Evolutionary conservation across 2,113 vertebrate species (phyloP).

Genomic region (Periophthalmodon schlosseri): DNA sequence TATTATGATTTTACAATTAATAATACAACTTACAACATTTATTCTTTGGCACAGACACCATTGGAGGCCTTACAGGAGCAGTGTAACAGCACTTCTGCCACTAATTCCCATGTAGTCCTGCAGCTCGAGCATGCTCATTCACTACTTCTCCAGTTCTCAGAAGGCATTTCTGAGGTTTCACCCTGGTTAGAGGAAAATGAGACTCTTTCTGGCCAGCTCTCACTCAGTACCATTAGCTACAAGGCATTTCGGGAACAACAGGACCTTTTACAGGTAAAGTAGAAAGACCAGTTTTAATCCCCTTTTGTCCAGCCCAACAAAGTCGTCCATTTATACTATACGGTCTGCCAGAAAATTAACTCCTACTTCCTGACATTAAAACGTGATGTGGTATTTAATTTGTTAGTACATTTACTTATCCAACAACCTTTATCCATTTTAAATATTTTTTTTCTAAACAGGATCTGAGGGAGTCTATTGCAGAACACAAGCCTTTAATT

Average conservation of each 20-base stretch:
- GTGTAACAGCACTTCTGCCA: slow-evolving; percentile 73
- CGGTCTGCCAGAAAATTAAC: slow-evolving; percentile 27
- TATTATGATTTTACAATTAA: not conserved
- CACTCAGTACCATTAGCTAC: slow-evolving; percentile 72
- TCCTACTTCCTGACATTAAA: slow-evolving; percentile 23
- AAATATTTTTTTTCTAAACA: slow-evolving; percentile 35
- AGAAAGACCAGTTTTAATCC: slow-evolving; percentile 29
- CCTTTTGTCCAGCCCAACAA: slow-evolving; percentile 46
- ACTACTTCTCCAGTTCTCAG: slow-evolving; percentile 81
- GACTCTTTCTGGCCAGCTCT: slow-evolving; percentile 68
- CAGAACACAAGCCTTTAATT: slow-evolving; percentile 85
- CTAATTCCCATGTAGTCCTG: slow-evolving; percentile 74
- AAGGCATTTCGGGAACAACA: slow-evolving; percentile 86
- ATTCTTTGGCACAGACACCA: slow-evolving; percentile 62
- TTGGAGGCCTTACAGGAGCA: slow-evolving; percentile 74
- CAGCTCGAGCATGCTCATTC: slow-evolving; percentile 85
- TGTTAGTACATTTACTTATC: not conserved
- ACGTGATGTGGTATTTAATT: not conserved
- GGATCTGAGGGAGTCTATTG: slow-evolving; percentile 84
- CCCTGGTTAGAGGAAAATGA: slow-evolving; percentile 86
- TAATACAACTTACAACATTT: not conserved
- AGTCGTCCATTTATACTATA: slow-evolving; percentile 42
- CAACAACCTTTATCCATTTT: not conserved
- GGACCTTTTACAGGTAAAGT: slow-evolving; percentile 85
- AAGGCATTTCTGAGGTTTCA: slow-evolving; percentile 79